Evolutionary conservation across 1,140 invertebrate species (phyloP).

Genomic region (Euwallacea similis): DNA sequence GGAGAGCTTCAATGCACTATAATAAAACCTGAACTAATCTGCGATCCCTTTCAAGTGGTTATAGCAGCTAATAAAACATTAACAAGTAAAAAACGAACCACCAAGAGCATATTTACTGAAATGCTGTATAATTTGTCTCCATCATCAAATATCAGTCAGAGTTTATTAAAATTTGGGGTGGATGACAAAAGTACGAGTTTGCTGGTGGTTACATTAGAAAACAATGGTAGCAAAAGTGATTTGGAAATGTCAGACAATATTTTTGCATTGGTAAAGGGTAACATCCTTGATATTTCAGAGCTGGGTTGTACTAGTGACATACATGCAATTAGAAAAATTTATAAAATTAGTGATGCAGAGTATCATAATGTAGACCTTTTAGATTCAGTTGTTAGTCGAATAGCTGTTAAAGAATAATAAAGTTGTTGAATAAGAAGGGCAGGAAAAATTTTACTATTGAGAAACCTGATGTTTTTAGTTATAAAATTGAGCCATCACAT

Average conservation of each 20-base stretch:
- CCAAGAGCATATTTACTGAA: constrained; percentile 66
- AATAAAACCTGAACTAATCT: constrained; percentile 64
- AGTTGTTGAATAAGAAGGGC: neutral
- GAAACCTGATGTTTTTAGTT: neutral
- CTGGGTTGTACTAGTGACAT: constrained; percentile 40
- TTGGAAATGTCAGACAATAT: constrained; percentile 32
- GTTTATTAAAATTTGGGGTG: constrained; percentile 67
- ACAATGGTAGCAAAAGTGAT: constrained; percentile 54
- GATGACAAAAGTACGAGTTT: constrained; percentile 59
- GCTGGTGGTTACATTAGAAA: constrained; percentile 60
- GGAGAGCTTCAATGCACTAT: constrained; percentile 63
- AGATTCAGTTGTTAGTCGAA: constrained; percentile 49
- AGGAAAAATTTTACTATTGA: constrained; percentile 11
- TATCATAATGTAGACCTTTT: constrained; percentile 38
- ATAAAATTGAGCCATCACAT: neutral
- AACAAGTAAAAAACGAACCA: constrained; percentile 61
- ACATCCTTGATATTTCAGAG: constrained; percentile 39
- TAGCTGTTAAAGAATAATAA: constrained; percentile 46
- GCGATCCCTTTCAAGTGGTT: constrained; percentile 66
- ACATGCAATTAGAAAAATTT: constrained; percentile 40
- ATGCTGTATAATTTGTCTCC: constrained; percentile 69
- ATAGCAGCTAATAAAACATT: constrained; percentile 71
- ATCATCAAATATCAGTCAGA: constrained; percentile 69
- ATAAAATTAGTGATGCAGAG: constrained; percentile 44
- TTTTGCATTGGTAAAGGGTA: constrained; percentile 39